Evolutionary conservation across 2,113 vertebrate species (phyloP), one percentile per base, ranked within the genome.

Genomic region (Pituophis catenifer): DNA sequence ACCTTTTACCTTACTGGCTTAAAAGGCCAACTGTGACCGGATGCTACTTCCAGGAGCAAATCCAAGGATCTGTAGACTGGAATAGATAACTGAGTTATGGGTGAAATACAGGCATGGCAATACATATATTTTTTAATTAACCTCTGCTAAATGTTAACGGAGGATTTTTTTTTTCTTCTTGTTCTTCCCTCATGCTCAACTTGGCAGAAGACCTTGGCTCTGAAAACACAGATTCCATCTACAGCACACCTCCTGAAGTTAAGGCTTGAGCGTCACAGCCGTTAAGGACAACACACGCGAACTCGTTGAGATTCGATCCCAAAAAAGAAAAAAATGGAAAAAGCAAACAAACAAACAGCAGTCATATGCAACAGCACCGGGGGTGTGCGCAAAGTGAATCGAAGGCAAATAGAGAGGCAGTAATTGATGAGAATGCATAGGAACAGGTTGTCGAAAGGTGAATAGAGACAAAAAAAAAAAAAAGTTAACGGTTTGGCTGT

Each of bases 191-290:
- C 90, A 91, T 89, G 19, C 57, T 96, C 94, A 93, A 91, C 94
- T 95, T 95, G 29, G 87, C 97, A 99, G 99, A 99, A 98, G 99
- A 99, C 92, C 97, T 99, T 95, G 96, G 98, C 59, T 98, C 99
- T 23, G 99, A 99, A 97, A 99, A 99, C 97, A 98, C 99, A 48
- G 99, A 99, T 96, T 96, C 97, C 58, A 96, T 99, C 91, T 99
- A 98, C 97, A 98, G 98, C 94, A 94, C 98, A 44, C 95, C 98
- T 93, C 98, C 99, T 91, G 99, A 99, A 97, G 98, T 99, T 86
- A 99, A 99, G 96, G 99, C 99, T 97, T 99, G 98, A 99, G 87
- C 10, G 3, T 92, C 70, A 17, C 93, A 95, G 94, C 94, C 90
- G 94, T 96, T 95, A 85, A 93, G 58, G 0, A 29, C 10, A 93